phyloP scores from a whole-genome alignment of 2,797 vertebrate species.

The Sebastes reedi region DNA sequence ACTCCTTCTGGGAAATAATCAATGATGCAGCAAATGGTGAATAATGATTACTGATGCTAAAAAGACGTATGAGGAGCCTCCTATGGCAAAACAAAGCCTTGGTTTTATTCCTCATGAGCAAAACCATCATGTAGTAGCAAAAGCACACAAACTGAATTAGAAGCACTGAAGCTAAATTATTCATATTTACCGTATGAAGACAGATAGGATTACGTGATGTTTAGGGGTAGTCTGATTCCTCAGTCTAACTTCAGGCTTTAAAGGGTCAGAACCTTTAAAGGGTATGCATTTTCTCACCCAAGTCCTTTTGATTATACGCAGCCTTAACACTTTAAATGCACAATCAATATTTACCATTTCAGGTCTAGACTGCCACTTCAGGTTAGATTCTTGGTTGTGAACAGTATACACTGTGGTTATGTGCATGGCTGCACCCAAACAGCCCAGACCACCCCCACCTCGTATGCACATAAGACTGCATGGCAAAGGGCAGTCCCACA shows the following conservation, averaged over 20 bases:
- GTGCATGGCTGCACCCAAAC: slow-evolving; percentile 11
- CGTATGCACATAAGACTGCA: neutral
- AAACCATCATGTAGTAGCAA: too few species aligned
- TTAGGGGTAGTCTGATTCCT: slow-evolving; percentile 7
- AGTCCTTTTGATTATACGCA: slow-evolving; percentile 16
- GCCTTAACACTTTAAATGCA: slow-evolving; percentile 15
- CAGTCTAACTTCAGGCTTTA: neutral
- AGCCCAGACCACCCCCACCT: neutral
- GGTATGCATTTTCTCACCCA: slow-evolving; percentile 19
- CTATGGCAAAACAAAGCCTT: neutral
- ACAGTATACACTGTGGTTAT: slow-evolving; percentile 3
- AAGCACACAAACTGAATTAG: neutral
- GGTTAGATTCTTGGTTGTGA: slow-evolving; percentile 25
- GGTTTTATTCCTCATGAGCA: neutral
- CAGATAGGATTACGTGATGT: neutral
- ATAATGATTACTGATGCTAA: neutral
- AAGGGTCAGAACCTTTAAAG: neutral
- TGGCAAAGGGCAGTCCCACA: neutral
- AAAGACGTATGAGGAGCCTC: neutral
- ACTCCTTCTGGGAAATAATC: slow-evolving; percentile 9
- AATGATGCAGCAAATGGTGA: slow-evolving; percentile 6
- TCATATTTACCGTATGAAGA: neutral
- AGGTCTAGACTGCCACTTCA: slow-evolving; percentile 23
- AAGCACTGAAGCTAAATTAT: neutral
- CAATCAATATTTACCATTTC: slow-evolving; percentile 50